Percentiles rank a stretch among this genome's conserved stretches.
Evolutionary conservation across 1,140 invertebrate species (phyloP).

Genomic region (Cydia fagiglandana): DNA sequence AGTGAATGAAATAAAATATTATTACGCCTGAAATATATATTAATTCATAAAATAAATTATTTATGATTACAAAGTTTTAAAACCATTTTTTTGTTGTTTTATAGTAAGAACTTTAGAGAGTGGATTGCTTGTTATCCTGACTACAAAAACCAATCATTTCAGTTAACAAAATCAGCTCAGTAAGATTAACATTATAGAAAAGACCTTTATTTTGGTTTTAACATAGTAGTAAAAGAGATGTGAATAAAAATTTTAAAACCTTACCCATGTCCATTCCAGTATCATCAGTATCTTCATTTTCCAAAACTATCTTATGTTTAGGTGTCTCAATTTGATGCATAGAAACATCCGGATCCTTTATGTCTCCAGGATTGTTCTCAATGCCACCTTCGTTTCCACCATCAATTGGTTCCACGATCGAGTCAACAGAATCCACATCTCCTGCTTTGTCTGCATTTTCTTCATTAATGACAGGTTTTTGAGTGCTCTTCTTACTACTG

Average conservation of each 20-base stretch:
- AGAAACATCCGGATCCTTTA: background rate
- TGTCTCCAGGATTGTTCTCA: background rate
- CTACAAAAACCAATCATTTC: too few species aligned
- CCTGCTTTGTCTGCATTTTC: background rate
- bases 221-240: too few species aligned
- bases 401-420: background rate
- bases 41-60: too few species aligned
- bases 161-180: too few species aligned
- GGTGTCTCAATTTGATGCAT: background rate
- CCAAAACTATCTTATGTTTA: constrained; percentile 2
- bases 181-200: too few species aligned
- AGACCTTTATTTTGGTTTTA: too few species aligned
- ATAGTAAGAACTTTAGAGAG: too few species aligned
- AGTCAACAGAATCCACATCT: background rate
- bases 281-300: constrained; percentile 13
- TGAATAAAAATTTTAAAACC: background rate
- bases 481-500: background rate
- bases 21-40: too few species aligned
- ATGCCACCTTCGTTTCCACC: background rate
- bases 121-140: too few species aligned
- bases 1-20: too few species aligned
- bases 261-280: constrained; percentile 8
- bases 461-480: background rate
- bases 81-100: too few species aligned
- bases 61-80: too few species aligned